A percentile compares a stretch with the other conserved stretches of the same genome.
Evolutionary conservation across 1,140 invertebrate genomes (phyloP).

Genomic region (Dermatophagoides farinae): DNA sequence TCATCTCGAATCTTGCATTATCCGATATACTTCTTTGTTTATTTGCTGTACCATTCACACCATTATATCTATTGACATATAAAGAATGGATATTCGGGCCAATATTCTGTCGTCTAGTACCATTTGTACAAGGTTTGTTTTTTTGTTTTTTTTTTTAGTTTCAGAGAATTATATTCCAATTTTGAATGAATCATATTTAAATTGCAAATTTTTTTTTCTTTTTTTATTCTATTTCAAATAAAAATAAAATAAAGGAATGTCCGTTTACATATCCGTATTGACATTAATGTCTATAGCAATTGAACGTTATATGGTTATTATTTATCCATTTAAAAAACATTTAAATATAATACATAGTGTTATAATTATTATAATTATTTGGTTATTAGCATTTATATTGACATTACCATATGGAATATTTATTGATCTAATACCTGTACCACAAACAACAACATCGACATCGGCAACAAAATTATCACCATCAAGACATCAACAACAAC

Average conservation of each 20-base stretch:
- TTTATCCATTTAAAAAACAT: constrained; percentile 74
- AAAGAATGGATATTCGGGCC: constrained; percentile 67
- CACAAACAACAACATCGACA: background rate
- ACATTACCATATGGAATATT: constrained; percentile 83
- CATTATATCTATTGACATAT: constrained; percentile 67
- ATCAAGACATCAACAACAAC: background rate
- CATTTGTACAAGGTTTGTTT: constrained; percentile 64
- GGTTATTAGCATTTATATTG: constrained; percentile 62
- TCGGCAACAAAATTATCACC: background rate
- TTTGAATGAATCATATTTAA: background rate
- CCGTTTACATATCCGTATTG: constrained; percentile 86
- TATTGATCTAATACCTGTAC: constrained; percentile 39
- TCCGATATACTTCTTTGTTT: constrained; percentile 82
- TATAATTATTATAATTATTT: constrained; percentile 63
- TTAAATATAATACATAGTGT: constrained; percentile 68
- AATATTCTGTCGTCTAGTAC: constrained; percentile 69
- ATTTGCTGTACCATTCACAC: constrained; percentile 83
- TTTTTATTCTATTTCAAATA: background rate
- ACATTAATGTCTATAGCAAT: constrained; percentile 89
- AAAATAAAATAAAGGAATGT: constrained; percentile 45
- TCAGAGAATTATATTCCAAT: too few relatives aligned
- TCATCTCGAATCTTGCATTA: constrained; percentile 84
- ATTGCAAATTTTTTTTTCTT: background rate
- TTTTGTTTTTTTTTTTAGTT: background rate
- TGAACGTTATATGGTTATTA: constrained; percentile 87